Evolutionary conservation across 2,113 vertebrate genomes (phyloP).

Genomic region (Nerophis lumbriciformis): DNA sequence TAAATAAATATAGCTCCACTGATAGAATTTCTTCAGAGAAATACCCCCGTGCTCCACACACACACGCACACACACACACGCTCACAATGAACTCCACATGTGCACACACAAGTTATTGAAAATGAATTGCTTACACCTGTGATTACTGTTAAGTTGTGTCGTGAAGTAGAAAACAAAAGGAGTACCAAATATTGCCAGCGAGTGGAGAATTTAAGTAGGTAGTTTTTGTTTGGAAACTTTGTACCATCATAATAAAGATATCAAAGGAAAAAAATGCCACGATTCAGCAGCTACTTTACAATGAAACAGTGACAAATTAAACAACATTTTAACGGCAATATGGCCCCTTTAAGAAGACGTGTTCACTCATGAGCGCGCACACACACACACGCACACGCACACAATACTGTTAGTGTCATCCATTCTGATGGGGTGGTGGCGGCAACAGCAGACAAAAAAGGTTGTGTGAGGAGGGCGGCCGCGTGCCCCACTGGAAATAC

Average conservation of each 20-base stretch:
- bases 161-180: too few relatives aligned
- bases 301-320: conserved; percentile 50
- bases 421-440: conserved; percentile 20
- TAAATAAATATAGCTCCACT: conserved; percentile 63
- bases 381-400: conserved; percentile 3
- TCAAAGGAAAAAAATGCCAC: conserved; percentile 42
- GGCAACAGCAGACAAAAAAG: conserved; percentile 20
- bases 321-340: conserved; percentile 54
- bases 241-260: conserved; percentile 6
- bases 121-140: too few relatives aligned
- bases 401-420: conserved; percentile 69
- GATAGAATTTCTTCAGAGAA: conserved; percentile 42
- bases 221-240: neutral
- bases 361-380: conserved; percentile 10
- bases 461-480: conserved; percentile 45
- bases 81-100: too few relatives aligned
- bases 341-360: conserved; percentile 48
- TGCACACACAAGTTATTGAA: too few relatives aligned
- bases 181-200: too few relatives aligned
- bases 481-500: conserved; percentile 43
- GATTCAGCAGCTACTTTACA: conserved; percentile 56
- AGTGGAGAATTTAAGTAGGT: neutral
- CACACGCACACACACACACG: conserved; percentile 13
- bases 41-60: conserved; percentile 4
- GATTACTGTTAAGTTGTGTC: too few relatives aligned